Evolutionary conservation across 2,888 invertebrate genomes (phyloP), one percentile per base, ranked within the genome.

Genomic region (Melangyna quadrimaculata): DNA sequence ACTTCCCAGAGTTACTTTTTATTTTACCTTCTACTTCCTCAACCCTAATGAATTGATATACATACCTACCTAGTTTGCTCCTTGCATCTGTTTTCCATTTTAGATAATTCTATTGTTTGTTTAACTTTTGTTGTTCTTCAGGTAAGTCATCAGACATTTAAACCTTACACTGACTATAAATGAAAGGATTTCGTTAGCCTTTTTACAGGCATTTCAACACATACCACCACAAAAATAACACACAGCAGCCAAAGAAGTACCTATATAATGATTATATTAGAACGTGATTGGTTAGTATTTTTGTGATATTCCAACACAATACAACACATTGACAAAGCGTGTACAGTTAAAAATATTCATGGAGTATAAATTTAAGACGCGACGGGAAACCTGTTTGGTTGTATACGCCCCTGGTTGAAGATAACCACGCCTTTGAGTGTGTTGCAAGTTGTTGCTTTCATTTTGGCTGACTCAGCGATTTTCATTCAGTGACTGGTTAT

Each of bases 381-480:
- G 51, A 57, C 19, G 35, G 71, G 53, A 43, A 55, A 86, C 86
- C 77, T 55, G 86, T 86, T 81, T 70, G 35, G 72, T 69, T 63
- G 81, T 57, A 29, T 75, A 86, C 86, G 86, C 86, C 86, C 86
- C 73, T 55, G 27, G 43, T 65, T 70, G 51, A 70, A 63, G 48
- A 61, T 81, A 73, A 78, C 86, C 86, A 86, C 86, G 86, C 86
- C 86, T 70, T 69, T 72, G 35, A 45, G 24, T 70, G 69, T 80
- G 61, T 80, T 73, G 77, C 84, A 80, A 45, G 61, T 65, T 63
- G 71, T 77, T 81, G 75, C 77, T 63, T 72, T 81, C 77, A 73
- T 86, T 79, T 86, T 72, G 80, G 63, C 75, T 86, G 74, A 84
- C 57, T 84, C 74, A 84, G 79, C 75, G 59, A 71, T 74, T 75